Evolutionary conservation across 2,888 invertebrate genomes (phyloP).

Genomic region (Lampropteryx suffumata): DNA sequence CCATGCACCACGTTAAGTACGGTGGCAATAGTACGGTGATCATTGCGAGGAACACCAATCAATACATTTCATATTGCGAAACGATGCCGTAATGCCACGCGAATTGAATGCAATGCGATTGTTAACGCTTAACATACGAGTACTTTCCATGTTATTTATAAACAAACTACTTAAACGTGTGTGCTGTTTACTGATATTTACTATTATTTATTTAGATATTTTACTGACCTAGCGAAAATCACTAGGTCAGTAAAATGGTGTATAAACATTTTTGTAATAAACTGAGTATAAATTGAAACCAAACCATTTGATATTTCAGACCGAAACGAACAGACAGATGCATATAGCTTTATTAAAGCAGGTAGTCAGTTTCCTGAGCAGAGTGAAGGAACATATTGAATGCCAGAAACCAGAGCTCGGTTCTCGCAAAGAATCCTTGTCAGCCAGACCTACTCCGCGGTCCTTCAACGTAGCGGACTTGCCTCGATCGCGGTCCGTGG

Average conservation of each 20-base stretch:
- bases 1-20: no score
- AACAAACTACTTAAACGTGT: constrained; percentile 4
- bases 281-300: not conserved
- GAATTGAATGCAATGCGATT: constrained; percentile 36
- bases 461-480: constrained; percentile 59
- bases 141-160: constrained; percentile 18
- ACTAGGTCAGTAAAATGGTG: not conserved
- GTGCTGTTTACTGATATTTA: not conserved
- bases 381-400: constrained; percentile 86
- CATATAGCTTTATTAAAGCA: constrained; percentile 88
- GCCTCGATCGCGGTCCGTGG: constrained; percentile 69
- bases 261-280: not conserved
- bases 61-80: constrained; percentile 26
- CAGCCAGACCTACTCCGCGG: constrained; percentile 41
- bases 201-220: not conserved
- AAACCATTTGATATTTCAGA: constrained; percentile 69
- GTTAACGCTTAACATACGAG: constrained; percentile 22
- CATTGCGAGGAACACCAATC: no score
- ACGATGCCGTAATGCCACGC: constrained; percentile 39
- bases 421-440: constrained; percentile 41
- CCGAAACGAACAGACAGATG: constrained; percentile 88
- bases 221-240: not conserved
- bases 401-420: constrained; percentile 52
- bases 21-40: no score
- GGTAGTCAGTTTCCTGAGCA: constrained; percentile 86